A percentile compares a stretch with the other conserved stretches of the same genome.
Evolutionary conservation across 1,140 invertebrate species (phyloP).

Genomic region (Oryctes rhinoceros): DNA sequence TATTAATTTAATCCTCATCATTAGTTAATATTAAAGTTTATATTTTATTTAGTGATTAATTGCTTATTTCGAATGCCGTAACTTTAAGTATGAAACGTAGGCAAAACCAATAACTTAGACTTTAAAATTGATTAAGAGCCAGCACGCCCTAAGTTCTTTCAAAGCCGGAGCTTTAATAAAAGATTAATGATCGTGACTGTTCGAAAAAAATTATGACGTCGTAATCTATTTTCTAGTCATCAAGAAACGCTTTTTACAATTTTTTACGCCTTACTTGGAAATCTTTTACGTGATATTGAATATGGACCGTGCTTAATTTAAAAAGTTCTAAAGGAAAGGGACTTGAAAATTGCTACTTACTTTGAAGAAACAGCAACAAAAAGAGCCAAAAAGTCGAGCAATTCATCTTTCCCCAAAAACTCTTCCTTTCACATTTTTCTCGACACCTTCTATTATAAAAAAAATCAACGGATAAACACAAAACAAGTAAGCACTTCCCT

Average conservation of each 20-base stretch:
- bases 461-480: slow-evolving; percentile 27
- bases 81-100: too few species aligned
- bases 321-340: neutral
- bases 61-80: too few species aligned
- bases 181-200: slow-evolving; percentile 2
- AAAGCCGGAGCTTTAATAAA: neutral
- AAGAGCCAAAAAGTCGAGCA: slow-evolving; percentile 45
- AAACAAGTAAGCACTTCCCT: slow-evolving; percentile 29
- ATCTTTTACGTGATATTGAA: neutral
- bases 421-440: slow-evolving; percentile 41
- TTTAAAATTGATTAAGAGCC: neutral
- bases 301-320: neutral
- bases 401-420: slow-evolving; percentile 42
- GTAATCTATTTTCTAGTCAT: slow-evolving; percentile 3
- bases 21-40: neutral
- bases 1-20: neutral
- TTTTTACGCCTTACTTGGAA: slow-evolving; percentile 9
- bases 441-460: slow-evolving; percentile 23
- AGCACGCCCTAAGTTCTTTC: neutral
- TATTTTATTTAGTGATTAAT: neutral
- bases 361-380: slow-evolving; percentile 47
- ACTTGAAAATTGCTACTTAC: slow-evolving; percentile 33
- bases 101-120: too few species aligned
- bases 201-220: neutral
- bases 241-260: neutral